phyloP scores from a whole-genome alignment of 2,888 invertebrate species.

The Standfussiana lucernea region DNA sequence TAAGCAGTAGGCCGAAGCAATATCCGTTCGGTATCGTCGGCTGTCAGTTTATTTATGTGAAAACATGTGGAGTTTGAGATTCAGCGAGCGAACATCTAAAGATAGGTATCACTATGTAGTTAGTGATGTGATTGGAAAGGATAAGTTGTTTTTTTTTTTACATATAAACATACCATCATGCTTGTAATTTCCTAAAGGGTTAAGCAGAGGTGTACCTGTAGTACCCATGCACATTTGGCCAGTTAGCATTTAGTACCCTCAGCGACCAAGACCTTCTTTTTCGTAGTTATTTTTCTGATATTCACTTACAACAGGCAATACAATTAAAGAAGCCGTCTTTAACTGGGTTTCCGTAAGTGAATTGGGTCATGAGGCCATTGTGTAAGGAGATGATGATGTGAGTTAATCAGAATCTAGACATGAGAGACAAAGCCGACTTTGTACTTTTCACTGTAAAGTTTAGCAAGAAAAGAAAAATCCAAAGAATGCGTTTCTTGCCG shows the following conservation, averaged over 20 bases:
- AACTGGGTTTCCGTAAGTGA: neutral
- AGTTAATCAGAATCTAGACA: neutral
- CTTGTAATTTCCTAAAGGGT: neutral
- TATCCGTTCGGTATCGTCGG: slow-evolving; percentile 78
- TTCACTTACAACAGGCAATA: too few species aligned
- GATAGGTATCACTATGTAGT: slow-evolving; percentile 41
- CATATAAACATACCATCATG: neutral
- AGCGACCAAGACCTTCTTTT: neutral
- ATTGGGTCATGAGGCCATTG: neutral
- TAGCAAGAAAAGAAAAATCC: neutral
- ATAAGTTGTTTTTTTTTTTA: neutral
- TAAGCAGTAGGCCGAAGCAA: slow-evolving; percentile 75
- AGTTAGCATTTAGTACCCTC: neutral
- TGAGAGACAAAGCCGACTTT: neutral
- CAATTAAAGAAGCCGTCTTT: neutral
- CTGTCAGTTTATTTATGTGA: slow-evolving; percentile 80
- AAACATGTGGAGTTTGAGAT: slow-evolving; percentile 76
- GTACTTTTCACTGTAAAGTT: neutral
- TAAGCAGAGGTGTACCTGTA: neutral
- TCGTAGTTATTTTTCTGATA: too few species aligned
- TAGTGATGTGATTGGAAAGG: neutral
- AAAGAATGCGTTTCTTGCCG: neutral
- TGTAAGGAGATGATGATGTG: neutral
- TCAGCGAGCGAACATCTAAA: slow-evolving; percentile 62
- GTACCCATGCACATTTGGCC: neutral